These are phyloP conservation scores for Mythimna pallens DNA, from an alignment of 2,888 invertebrate species.

Conservation along the genomic window DNA sequence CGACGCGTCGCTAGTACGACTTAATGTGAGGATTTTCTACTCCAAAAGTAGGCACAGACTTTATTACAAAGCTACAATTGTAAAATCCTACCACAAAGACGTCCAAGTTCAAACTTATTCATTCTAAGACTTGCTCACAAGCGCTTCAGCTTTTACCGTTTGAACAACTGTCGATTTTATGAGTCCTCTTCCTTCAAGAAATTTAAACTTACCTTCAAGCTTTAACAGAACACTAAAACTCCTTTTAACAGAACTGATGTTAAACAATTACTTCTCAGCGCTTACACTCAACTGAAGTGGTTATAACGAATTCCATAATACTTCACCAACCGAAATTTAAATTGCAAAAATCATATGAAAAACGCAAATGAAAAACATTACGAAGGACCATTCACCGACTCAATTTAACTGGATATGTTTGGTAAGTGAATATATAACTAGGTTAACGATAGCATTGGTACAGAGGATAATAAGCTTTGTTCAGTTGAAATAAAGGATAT, in stretches of 20 bases:
- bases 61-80: conserved; percentile 1
- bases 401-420: conserved; percentile 57
- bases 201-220: neutral
- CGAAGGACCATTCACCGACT: conserved; percentile 52
- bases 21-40: neutral
- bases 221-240: conserved; percentile 10
- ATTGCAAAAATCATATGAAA: conserved; percentile 52
- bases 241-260: conserved; percentile 7
- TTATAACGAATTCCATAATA: conserved; percentile 36
- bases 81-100: neutral
- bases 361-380: conserved; percentile 58
- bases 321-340: conserved; percentile 40
- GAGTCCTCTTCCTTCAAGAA: conserved; percentile 7
- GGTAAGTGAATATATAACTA: conserved; percentile 58
- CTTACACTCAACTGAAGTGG: conserved; percentile 26
- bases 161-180: conserved; percentile 13
- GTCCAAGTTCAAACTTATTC: neutral
- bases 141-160: neutral
- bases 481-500: conserved; percentile 5
- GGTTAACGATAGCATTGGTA: neutral
- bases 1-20: neutral
- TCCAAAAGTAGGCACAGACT: neutral
- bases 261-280: conserved; percentile 23
- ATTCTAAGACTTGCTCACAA: conserved; percentile 7
- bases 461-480: conserved; percentile 28